A percentile compares a stretch with the other conserved stretches of the same genome.
phyloP scores from a whole-genome alignment of 2,113 vertebrate species.

The Lycaon pictus region DNA sequence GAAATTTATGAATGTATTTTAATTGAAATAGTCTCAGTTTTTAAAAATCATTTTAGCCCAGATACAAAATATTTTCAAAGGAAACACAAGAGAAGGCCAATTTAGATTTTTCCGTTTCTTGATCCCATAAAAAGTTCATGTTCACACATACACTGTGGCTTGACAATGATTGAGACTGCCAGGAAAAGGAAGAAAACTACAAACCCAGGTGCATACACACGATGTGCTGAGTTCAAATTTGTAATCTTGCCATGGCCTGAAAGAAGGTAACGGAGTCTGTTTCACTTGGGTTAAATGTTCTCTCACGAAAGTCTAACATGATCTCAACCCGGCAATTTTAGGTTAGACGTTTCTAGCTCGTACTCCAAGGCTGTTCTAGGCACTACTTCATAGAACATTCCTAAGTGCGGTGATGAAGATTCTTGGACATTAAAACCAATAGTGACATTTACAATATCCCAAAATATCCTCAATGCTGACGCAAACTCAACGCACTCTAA shows the following conservation, averaged over 20 bases:
- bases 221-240: neutral
- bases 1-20: conserved; percentile 13
- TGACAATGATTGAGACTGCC: neutral
- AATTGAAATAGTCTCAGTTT: neutral
- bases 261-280: neutral
- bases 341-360: neutral
- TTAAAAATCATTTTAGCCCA: neutral
- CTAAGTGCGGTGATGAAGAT: conserved; percentile 35
- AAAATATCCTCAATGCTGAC: conserved; percentile 77
- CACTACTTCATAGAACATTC: conserved; percentile 51
- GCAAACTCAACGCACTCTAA: neutral
- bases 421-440: conserved; percentile 66
- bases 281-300: neutral
- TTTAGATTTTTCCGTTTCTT: neutral
- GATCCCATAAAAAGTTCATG: neutral
- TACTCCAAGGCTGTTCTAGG: neutral
- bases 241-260: neutral
- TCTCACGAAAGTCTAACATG: neutral
- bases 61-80: neutral
- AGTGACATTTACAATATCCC: conserved; percentile 76
- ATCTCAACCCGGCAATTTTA: neutral
- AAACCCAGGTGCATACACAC: neutral
- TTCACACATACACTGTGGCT: neutral
- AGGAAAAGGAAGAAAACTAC: neutral
- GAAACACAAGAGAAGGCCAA: neutral